These are phyloP conservation scores for Dasysyrphus tricinctus DNA, from an alignment of 2,888 invertebrate species.

Conservation along the genomic window DNA sequence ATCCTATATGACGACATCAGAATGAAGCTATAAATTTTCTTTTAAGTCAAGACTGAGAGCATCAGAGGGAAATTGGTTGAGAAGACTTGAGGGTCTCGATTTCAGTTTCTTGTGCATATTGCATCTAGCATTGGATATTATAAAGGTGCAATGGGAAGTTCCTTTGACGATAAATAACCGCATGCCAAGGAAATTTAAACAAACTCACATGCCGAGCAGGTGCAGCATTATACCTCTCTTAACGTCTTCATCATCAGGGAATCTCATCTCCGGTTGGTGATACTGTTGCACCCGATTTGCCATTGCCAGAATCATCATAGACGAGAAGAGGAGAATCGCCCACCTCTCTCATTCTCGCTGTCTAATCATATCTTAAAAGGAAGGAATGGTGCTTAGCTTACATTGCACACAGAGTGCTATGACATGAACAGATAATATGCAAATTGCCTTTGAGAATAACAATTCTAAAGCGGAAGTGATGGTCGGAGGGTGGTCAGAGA, in stretches of 20 bases:
- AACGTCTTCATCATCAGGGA: slow-evolving; percentile 63
- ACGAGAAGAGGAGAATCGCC: neutral
- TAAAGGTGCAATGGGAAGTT: slow-evolving; percentile 25
- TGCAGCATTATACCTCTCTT: slow-evolving; percentile 1
- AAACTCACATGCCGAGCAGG: slow-evolving; percentile 2
- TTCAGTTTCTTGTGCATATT: slow-evolving; percentile 10
- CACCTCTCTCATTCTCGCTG: slow-evolving; percentile 6
- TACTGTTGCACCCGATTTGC: neutral
- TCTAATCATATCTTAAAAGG: slow-evolving; percentile 8
- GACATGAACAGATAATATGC: slow-evolving; percentile 60
- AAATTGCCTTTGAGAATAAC: slow-evolving; percentile 41
- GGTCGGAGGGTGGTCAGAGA: slow-evolving; percentile 36
- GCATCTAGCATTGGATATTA: neutral
- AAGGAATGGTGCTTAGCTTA: slow-evolving; percentile 15
- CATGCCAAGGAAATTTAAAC: slow-evolving; percentile 34
- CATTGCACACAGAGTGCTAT: slow-evolving; percentile 16
- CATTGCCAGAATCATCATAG: neutral
- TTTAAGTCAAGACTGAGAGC: slow-evolving; percentile 32
- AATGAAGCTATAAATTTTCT: slow-evolving; percentile 61
- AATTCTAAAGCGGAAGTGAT: slow-evolving; percentile 8
- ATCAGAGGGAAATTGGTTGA: slow-evolving; percentile 17
- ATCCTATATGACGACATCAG: slow-evolving; percentile 33
- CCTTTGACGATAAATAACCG: slow-evolving; percentile 59
- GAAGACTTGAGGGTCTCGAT: slow-evolving; percentile 15
- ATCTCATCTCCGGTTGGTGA: slow-evolving; percentile 51